A percentile compares a stretch with the other conserved stretches of the same genome.
phyloP scores from a whole-genome alignment of 2,888 invertebrate genomes.

The Lycia hirtaria region DNA sequence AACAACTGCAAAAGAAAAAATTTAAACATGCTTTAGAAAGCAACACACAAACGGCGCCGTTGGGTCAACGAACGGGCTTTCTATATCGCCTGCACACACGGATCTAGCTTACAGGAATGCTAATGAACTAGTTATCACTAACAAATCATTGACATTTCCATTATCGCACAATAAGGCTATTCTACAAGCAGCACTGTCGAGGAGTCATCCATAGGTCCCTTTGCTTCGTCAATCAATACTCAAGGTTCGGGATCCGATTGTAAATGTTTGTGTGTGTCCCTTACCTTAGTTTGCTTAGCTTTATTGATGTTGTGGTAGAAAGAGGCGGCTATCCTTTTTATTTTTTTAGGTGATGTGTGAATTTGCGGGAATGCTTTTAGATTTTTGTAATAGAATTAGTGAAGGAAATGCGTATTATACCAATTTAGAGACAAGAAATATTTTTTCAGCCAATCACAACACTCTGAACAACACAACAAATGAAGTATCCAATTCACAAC shows the following conservation, averaged over 20 bases:
- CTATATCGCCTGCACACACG: slow-evolving; percentile 82
- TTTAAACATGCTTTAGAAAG: slow-evolving; percentile 85
- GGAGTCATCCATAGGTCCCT: slow-evolving; percentile 75
- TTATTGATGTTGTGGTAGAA: slow-evolving; percentile 44
- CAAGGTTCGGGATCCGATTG: slow-evolving; percentile 71
- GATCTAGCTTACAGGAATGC: slow-evolving; percentile 81
- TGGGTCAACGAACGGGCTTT: slow-evolving; percentile 78
- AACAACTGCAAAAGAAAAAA: slow-evolving; percentile 87
- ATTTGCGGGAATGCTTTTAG: slow-evolving; percentile 33
- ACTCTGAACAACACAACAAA: slow-evolving; percentile 67
- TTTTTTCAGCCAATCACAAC: slow-evolving; percentile 76
- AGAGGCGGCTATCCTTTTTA: slow-evolving; percentile 7
- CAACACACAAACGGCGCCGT: slow-evolving; percentile 68
- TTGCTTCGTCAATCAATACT: slow-evolving; percentile 66
- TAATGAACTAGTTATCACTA: slow-evolving; percentile 68
- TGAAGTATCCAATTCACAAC: slow-evolving; percentile 60
- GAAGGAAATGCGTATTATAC: slow-evolving; percentile 12
- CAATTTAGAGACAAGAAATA: slow-evolving; percentile 38
- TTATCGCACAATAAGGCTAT: slow-evolving; percentile 70
- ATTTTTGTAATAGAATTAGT: slow-evolving; percentile 20
- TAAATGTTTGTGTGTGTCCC: slow-evolving; percentile 57
- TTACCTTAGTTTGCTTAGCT: slow-evolving; percentile 62
- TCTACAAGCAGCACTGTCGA: slow-evolving; percentile 72
- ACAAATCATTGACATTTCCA: slow-evolving; percentile 66
- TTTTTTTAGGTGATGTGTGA: slow-evolving; percentile 24